Evolutionary conservation across 37 sponge, comb jelly and placozoan genomes (phyloP).

Genomic region (Corticium candelabrum): DNA sequence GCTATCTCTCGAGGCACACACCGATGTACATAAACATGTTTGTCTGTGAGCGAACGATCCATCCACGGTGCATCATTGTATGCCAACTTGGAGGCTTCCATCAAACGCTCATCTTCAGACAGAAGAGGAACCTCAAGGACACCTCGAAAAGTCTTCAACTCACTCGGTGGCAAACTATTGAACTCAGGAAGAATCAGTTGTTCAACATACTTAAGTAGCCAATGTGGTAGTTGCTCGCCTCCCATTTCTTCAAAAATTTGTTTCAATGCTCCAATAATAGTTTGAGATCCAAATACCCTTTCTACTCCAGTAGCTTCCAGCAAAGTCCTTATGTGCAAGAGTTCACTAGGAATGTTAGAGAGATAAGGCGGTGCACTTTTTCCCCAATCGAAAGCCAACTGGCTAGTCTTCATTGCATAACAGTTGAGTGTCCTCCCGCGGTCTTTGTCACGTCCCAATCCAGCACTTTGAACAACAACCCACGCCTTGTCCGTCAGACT

Average conservation of each 20-base stretch:
- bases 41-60: neutral
- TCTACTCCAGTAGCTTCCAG: neutral
- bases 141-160: too few relatives aligned
- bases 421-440: too few relatives aligned
- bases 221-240: neutral
- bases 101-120: neutral
- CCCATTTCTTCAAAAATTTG: neutral
- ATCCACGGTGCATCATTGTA: constrained; percentile 26
- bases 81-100: neutral
- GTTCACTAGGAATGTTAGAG: neutral
- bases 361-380: neutral
- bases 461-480: neutral
- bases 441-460: too few relatives aligned
- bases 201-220: neutral
- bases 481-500: neutral
- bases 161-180: too few relatives aligned
- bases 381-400: neutral
- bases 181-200: neutral
- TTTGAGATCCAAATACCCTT: neutral
- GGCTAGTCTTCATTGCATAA: neutral
- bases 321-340: neutral
- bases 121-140: neutral
- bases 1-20: constrained; percentile 6
- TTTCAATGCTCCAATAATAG: neutral
- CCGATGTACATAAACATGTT: neutral